Evolutionary conservation across 2,888 invertebrate species (phyloP).

Genomic region (Luperina testacea): DNA sequence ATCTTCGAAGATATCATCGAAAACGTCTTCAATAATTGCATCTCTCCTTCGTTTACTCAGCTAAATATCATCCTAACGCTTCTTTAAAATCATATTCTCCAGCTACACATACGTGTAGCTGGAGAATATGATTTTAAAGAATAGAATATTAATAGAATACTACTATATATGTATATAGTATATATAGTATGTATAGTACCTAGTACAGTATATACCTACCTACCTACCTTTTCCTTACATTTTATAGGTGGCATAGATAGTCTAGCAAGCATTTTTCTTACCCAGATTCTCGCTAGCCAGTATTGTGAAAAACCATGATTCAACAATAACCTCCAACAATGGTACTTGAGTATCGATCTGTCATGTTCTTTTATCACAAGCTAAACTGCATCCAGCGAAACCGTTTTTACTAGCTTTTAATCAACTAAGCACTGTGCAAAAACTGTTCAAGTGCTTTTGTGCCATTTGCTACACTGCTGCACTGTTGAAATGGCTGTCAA

Average conservation of each 20-base stretch:
- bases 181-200: no score
- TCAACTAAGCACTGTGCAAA: conserved; percentile 28
- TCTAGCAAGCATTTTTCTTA: not conserved
- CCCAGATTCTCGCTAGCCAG: not conserved
- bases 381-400: conserved; percentile 19
- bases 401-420: conserved; percentile 27
- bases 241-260: not conserved
- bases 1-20: not conserved
- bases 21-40: not conserved
- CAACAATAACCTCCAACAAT: conserved; percentile 24
- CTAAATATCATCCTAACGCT: not conserved
- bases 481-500: not conserved
- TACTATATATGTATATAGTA: no score
- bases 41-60: not conserved
- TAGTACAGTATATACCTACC: not conserved
- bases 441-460: conserved; percentile 23
- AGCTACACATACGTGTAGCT: no score
- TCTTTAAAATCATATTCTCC: not conserved
- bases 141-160: no score
- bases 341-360: not conserved
- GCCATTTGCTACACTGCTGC: not conserved
- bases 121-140: no score
- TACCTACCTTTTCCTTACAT: not conserved
- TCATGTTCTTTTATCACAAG: not conserved
- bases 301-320: conserved; percentile 29